Conservation (phyloP, 2,113 vertebrate genomes). For the Plectropomus leopardus region DNA sequence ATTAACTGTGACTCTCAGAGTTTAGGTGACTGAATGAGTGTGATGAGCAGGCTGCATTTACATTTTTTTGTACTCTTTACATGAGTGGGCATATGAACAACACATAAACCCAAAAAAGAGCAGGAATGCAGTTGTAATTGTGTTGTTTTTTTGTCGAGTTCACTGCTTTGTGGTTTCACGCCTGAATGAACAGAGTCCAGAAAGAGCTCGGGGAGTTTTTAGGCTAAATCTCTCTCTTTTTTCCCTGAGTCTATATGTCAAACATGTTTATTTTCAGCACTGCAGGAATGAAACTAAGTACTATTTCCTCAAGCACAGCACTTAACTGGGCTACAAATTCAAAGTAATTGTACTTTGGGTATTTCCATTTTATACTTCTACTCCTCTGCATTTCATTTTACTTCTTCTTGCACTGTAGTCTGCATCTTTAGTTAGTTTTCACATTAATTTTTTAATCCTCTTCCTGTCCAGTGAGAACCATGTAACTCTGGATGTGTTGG, state of each 20-base stretch:
- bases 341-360: not conserved
- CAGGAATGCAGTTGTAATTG: slow-evolving; percentile 14
- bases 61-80: not conserved
- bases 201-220: not conserved
- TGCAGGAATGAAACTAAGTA: not conserved
- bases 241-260: not conserved
- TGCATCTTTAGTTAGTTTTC: not conserved
- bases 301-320: not conserved
- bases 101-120: not conserved
- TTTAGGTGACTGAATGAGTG: not conserved
- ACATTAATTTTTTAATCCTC: no score
- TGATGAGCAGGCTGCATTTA: not conserved
- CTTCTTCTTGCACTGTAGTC: not conserved
- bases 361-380: not conserved
- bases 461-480: no score
- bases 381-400: not conserved
- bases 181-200: slow-evolving; percentile 7
- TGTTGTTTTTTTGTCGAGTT: not conserved
- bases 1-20: not conserved
- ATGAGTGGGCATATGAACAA: not conserved
- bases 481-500: no score
- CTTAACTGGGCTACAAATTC: not conserved
- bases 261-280: not conserved
- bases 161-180: slow-evolving; percentile 25
- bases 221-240: not conserved